Base-by-base conservation (phyloP, 2,113 vertebrate species). In the Miniopterus natalensis region DNA sequence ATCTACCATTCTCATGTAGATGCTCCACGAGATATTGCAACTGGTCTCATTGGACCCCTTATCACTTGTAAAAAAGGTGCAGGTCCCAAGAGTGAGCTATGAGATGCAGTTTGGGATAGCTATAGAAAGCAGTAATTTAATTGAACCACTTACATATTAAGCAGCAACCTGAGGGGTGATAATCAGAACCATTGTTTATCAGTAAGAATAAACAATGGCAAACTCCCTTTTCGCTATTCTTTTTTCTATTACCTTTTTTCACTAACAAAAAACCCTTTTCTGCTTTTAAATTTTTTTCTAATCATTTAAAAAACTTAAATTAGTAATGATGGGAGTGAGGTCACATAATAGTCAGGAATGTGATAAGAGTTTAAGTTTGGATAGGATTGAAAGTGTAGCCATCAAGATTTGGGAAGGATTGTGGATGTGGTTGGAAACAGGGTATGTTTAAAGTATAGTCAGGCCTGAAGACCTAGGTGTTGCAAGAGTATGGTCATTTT, bases 1-100 rank as follows among this genome's bases (percentile, higher is more conserved):
- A 98, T 98, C 88, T 99, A 99, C 84, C 98, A 99, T 96, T 99
- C 98, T 87, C 98, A 99, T 51, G 71, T 98, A 84, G 98, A 99
- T 97, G 98, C 98, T 65, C 98, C 98, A 77, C 98, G 98, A 91
- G 98, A 99, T 92, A 98, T 99, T 97, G 98, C 98, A 15, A 97
- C 98, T 96, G 98, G 98, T 29, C 98, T 99, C 77, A 98, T 98
- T 85, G 98, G 98, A 66, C 98, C 98, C 0, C 97, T 99, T n/a
- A 97, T 99, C 68, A 98, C 98, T 0, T 99, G 98, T 91, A 99
- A 96, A 96, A 97, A 94, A 98, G 98, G 98, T 99, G 96, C 74
- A 85, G n/a, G 17, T 0, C 15, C 57, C 23, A 55, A 29, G 29
- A 59, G 68, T 81, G 80, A 81, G 51, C 27, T 68, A 47, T 66